Base-by-base conservation (phyloP, 2,797 vertebrate genomes). In the Argyrosomus regius region DNA sequence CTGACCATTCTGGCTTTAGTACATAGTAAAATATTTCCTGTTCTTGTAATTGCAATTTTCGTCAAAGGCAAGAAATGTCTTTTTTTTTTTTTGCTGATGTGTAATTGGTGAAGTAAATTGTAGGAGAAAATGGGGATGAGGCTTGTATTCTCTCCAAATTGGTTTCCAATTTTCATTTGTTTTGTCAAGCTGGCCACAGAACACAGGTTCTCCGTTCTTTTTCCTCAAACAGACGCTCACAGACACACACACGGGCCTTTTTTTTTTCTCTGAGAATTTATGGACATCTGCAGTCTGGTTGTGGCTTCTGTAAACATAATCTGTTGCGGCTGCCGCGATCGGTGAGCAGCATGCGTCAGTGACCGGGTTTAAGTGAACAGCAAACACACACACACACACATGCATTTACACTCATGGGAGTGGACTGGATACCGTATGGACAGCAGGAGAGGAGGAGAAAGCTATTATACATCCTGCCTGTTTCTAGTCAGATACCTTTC, bases 101-200 rank as follows among this genome's bases (percentile, higher is more conserved):
- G 76, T 87, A 88, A 89, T 93, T 89, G 73, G 74, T 82, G 60
- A 76, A 80, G 77, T 82, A 83, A 89, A 81, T 78, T 88, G 85
- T 83, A 77, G 72, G 72, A 81, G 80, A 75, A 90, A 88, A 88
- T 75, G 28, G 56, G 67, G 73, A 84, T 64, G 71, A 77, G 81
- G 58, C 78, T 88, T 88, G 65, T 85, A 57, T 83, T 88, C 70
- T 72, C 64, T 84, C 60, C 65, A 91, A 88, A 90, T 89, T 83
- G 84, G 72, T 83, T 86, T 90, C 80, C 77, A 82, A 74, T 88
- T 90, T 88, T 84, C 68, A 84, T 91, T 87, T 87, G 76, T 85
- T 87, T 84, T 85, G 72, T 84, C 48, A 81, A 81, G 79, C 82
- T 89, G 88, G 75, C 86, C 59, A 58, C 35, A 80, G 72, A 90